These are phyloP conservation scores for Eriosoma lanigerum DNA, from an alignment of 1,140 invertebrate genomes.

Conservation along the genomic window DNA sequence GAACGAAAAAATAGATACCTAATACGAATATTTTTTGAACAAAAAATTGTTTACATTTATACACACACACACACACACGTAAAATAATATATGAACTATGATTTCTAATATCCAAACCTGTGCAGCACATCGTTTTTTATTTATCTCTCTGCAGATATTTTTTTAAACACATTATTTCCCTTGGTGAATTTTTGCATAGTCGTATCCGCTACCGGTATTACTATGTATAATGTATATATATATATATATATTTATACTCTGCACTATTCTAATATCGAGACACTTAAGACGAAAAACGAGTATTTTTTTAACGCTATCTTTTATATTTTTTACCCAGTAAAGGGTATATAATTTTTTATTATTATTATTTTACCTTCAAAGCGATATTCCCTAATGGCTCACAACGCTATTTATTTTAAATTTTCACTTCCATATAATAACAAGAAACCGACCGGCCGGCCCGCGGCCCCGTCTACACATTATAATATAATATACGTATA, in stretches of 20 bases:
- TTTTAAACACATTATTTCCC: too few species aligned
- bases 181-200: not conserved
- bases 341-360: conserved; percentile 38
- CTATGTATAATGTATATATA: not conserved
- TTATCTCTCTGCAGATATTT: not conserved
- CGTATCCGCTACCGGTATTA: conserved; percentile 18
- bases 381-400: conserved; percentile 35
- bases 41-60: not conserved
- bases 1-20: not conserved
- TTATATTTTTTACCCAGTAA: conserved; percentile 16
- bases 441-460: not conserved
- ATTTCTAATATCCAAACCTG: not conserved
- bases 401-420: conserved; percentile 39
- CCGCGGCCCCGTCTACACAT: not conserved
- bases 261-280: not conserved
- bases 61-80: too few species aligned
- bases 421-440: conserved; percentile 36
- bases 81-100: not conserved
- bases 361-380: conserved; percentile 49
- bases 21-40: not conserved
- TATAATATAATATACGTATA: too few species aligned
- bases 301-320: not conserved
- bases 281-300: conserved; percentile 23
- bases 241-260: too few species aligned
- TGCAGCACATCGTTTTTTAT: not conserved